A percentile compares a stretch with the other conserved stretches of the same genome.
Evolutionary conservation across 2,113 vertebrate genomes (phyloP).

Genomic region (Fregata magnificens): DNA sequence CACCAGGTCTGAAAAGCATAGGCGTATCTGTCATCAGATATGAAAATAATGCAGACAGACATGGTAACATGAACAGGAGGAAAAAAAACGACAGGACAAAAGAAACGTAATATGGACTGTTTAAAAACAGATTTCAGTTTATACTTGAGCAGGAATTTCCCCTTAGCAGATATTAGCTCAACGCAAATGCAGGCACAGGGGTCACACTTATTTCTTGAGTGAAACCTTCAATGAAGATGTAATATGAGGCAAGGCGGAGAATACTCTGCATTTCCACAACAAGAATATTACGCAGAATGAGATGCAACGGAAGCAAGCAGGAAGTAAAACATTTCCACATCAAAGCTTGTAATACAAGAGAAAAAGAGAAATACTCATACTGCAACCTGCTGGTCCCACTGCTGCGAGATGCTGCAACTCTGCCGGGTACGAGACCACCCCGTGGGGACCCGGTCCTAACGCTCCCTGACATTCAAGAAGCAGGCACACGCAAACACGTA

Average conservation of each 20-base stretch:
- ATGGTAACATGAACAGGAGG: background rate
- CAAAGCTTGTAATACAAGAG: background rate
- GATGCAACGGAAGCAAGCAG: background rate
- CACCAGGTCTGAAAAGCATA: background rate
- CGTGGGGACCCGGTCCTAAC: accelerated
- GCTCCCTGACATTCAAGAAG: background rate
- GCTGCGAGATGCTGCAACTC: background rate
- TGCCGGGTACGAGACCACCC: background rate
- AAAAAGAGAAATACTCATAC: background rate
- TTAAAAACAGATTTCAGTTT: background rate
- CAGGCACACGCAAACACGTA: background rate
- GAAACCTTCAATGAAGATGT: background rate
- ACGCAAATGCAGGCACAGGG: accelerated
- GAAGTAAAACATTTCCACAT: background rate
- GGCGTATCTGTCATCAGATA: background rate
- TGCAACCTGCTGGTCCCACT: background rate
- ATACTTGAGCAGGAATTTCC: background rate
- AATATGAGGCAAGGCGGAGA: background rate
- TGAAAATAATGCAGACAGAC: background rate
- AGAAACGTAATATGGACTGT: accelerated
- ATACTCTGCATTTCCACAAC: accelerated
- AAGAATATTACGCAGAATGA: accelerated
- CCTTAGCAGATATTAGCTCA: background rate
- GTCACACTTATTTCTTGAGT: accelerated
- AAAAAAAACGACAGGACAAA: background rate